Percentiles rank a stretch among this genome's conserved stretches.
These are phyloP conservation scores for Mohoua ochrocephala DNA, from an alignment of 2,113 vertebrate species.

Conservation along the genomic window DNA sequence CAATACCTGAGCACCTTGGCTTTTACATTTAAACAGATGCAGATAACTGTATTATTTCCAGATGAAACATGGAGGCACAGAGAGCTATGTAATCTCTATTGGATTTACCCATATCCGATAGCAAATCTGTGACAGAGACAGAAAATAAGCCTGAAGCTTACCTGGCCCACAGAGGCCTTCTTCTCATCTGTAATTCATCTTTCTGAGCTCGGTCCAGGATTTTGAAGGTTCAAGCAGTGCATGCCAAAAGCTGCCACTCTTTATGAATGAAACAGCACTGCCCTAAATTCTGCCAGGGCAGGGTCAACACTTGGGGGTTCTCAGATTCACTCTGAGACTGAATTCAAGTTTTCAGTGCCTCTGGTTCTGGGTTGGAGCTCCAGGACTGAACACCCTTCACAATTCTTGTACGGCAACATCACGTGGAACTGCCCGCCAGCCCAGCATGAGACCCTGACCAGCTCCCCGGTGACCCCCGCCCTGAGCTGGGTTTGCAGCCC, in stretches of 20 bases:
- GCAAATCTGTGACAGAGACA: neutral
- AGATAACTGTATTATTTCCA: neutral
- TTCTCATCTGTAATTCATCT: neutral
- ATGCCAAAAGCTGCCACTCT: neutral
- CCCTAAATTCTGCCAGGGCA: neutral
- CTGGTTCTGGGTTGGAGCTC: neutral
- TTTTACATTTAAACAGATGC: neutral
- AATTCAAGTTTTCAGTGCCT: neutral
- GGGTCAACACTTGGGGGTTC: accelerated
- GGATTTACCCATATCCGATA: neutral
- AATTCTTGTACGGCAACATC: neutral
- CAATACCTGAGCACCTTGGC: neutral
- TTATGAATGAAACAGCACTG: neutral
- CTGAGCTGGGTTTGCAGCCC: neutral
- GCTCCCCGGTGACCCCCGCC: neutral
- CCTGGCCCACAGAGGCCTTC: neutral
- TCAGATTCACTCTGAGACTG: accelerated
- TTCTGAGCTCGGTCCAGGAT: neutral
- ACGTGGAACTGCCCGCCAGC: neutral
- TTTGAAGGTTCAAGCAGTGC: neutral
- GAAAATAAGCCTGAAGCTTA: neutral
- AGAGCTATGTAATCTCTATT: neutral
- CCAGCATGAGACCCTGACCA: accelerated
- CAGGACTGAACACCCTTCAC: neutral
- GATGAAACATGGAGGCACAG: neutral